Conservation (phyloP, 2,888 invertebrate genomes). For the Leptinotarsa tumamoca region DNA sequence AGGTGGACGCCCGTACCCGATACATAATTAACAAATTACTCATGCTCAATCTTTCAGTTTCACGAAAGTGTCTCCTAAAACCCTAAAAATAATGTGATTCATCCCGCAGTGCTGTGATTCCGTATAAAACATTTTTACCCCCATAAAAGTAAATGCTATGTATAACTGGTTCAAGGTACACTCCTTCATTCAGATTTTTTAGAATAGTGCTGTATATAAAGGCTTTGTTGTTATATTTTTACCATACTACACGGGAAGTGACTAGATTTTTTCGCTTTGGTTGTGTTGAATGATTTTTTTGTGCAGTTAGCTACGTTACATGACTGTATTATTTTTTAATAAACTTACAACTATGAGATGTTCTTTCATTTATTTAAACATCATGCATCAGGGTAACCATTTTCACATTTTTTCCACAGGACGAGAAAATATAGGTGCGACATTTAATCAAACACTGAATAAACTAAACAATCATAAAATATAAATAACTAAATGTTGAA, state of each 20-base stretch:
- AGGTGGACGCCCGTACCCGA: slow-evolving; percentile 62
- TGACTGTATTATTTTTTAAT: slow-evolving; percentile 53
- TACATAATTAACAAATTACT: slow-evolving; percentile 59
- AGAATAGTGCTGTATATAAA: slow-evolving; percentile 47
- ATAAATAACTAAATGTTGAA: slow-evolving; percentile 36
- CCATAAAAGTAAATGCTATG: slow-evolving; percentile 45
- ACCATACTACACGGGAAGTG: slow-evolving; percentile 33
- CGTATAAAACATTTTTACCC: slow-evolving; percentile 37
- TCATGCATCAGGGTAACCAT: slow-evolving; percentile 53
- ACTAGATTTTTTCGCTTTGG: slow-evolving; percentile 50
- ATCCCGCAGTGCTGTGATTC: slow-evolving; percentile 55
- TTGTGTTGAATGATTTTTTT: slow-evolving; percentile 58
- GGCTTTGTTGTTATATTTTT: slow-evolving; percentile 47
- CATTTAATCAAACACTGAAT: slow-evolving; percentile 36
- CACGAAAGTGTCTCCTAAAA: slow-evolving; percentile 49
- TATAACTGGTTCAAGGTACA: slow-evolving; percentile 49
- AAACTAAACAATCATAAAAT: slow-evolving; percentile 37
- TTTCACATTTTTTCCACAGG: slow-evolving; percentile 52
- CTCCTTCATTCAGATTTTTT: slow-evolving; percentile 46
- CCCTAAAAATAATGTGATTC: slow-evolving; percentile 54
- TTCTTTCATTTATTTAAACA: slow-evolving; percentile 54
- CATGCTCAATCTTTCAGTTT: slow-evolving; percentile 51
- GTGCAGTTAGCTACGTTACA: slow-evolving; percentile 55
- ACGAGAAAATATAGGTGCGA: slow-evolving; percentile 48
- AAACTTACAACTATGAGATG: slow-evolving; percentile 51